Evolutionary conservation across 2,888 invertebrate genomes (phyloP).

Genomic region (Adelognathus sp.): DNA sequence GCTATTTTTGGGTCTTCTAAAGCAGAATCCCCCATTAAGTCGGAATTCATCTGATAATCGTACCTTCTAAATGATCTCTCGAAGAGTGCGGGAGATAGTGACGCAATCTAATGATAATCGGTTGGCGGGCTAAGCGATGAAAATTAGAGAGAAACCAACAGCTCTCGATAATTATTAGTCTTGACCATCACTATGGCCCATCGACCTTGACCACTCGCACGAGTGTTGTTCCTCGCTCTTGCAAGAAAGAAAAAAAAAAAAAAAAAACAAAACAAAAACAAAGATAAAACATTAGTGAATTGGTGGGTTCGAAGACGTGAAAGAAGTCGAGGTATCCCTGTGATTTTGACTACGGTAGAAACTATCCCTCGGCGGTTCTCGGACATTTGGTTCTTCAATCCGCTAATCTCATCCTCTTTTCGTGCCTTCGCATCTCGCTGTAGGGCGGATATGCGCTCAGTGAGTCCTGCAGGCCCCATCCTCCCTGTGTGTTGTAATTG

Average conservation of each 20-base stretch:
- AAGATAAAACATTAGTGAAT: neutral
- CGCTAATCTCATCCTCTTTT: neutral
- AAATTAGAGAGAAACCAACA: neutral
- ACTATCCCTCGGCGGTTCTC: neutral
- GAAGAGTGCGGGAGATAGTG: neutral
- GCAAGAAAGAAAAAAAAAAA: neutral
- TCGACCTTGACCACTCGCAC: constrained; percentile 32
- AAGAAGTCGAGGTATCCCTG: constrained; percentile 8
- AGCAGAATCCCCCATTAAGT: too few species aligned
- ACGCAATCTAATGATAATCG: neutral
- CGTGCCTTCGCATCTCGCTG: neutral
- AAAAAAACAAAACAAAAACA: constrained; percentile 8
- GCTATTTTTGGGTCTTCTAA: too few species aligned
- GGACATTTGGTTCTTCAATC: neutral
- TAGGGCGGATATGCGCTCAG: neutral
- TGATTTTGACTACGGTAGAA: neutral
- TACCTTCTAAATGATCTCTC: neutral
- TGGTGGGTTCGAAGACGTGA: neutral
- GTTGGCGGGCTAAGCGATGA: neutral
- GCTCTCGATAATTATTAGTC: constrained; percentile 35
- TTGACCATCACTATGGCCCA: neutral
- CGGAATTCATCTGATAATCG: too few species aligned
- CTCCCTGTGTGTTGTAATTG: constrained; percentile 12
- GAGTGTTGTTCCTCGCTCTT: neutral
- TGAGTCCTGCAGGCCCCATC: constrained; percentile 3